phyloP scores from a whole-genome alignment of 2,888 invertebrate genomes.

The Eledona agricola region DNA sequence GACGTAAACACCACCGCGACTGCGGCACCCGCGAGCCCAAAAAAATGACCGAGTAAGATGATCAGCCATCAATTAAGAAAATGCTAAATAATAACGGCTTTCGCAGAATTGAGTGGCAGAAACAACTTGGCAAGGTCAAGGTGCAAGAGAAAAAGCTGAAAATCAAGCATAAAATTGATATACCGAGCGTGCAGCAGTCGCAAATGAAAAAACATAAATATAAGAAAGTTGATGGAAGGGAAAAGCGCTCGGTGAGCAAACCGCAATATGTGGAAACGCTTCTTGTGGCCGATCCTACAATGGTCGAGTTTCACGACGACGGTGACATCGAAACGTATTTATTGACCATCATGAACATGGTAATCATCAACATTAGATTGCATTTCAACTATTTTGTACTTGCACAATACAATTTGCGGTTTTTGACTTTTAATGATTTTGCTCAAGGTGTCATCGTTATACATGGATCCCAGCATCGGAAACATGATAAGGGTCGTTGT shows the following conservation, averaged over 20 bases:
- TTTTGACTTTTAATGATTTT: slow-evolving; percentile 11
- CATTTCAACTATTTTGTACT: slow-evolving; percentile 17
- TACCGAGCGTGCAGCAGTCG: slow-evolving; percentile 56
- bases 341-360: slow-evolving; percentile 94
- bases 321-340: slow-evolving; percentile 86
- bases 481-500: slow-evolving; percentile 92
- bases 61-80: slow-evolving; percentile 13
- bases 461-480: slow-evolving; percentile 87
- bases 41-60: slow-evolving; percentile 61
- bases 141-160: slow-evolving; percentile 62
- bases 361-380: slow-evolving; percentile 52
- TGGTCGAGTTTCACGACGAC: slow-evolving; percentile 85
- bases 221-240: slow-evolving; percentile 52
- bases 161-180: slow-evolving; percentile 49
- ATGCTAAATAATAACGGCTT: slow-evolving; percentile 19
- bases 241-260: slow-evolving; percentile 74
- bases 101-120: slow-evolving; percentile 69
- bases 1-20: slow-evolving; percentile 64
- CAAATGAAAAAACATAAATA: slow-evolving; percentile 60
- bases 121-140: slow-evolving; percentile 63
- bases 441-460: slow-evolving; percentile 75
- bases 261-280: slow-evolving; percentile 85
- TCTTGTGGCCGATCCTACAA: slow-evolving; percentile 86
- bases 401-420: slow-evolving; percentile 6
- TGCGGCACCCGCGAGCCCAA: slow-evolving; percentile 68